Evolutionary conservation across 1,140 invertebrate genomes (phyloP).

Genomic region (Brachionus rubens): DNA sequence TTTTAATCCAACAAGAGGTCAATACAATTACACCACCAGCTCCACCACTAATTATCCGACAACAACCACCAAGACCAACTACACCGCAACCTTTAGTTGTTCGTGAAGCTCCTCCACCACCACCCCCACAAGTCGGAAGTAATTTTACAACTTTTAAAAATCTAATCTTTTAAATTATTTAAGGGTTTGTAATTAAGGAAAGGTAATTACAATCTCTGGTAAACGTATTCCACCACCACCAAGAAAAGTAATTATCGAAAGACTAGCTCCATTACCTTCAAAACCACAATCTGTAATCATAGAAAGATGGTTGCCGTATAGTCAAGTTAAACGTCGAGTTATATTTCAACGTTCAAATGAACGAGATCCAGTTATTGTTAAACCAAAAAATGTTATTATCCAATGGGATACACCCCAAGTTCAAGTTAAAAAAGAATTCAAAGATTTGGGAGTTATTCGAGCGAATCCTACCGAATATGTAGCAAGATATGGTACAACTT

Average conservation of each 20-base stretch:
- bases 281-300: conserved; percentile 46
- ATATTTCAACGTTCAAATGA: conserved; percentile 34
- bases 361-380: neutral
- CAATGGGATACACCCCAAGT: conserved; percentile 35
- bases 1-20: conserved; percentile 37
- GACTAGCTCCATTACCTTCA: conserved; percentile 40
- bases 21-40: conserved; percentile 24
- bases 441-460: conserved; percentile 43
- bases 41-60: conserved; percentile 40
- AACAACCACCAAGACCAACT: conserved; percentile 36
- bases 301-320: conserved; percentile 46
- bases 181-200: too few relatives aligned
- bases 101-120: conserved; percentile 44
- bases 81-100: conserved; percentile 42
- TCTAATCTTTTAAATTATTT: too few relatives aligned
- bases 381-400: conserved; percentile 39
- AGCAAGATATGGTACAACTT: conserved; percentile 24
- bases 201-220: conserved; percentile 40
- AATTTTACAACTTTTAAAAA: neutral
- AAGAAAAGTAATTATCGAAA: conserved; percentile 46
- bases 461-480: conserved; percentile 45
- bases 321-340: conserved; percentile 26
- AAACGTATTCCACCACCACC: conserved; percentile 43
- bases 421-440: conserved; percentile 45
- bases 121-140: conserved; percentile 37